Conservation (phyloP, 2,113 vertebrate species). For the Callithrix jacchus region DNA sequence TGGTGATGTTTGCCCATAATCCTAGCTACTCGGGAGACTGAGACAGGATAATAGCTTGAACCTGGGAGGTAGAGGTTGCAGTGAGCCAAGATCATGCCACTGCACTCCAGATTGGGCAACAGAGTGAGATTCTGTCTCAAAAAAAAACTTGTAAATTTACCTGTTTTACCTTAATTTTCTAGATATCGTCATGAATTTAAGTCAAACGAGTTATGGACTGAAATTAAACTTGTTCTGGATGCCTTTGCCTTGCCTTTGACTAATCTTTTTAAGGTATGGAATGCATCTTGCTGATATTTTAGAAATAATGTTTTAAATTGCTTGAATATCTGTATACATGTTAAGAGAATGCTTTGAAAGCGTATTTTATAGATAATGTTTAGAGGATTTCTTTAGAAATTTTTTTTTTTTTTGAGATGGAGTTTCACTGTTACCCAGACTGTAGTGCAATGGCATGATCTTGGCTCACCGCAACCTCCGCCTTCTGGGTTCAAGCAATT, state of each 20-base stretch:
- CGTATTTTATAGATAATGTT: background rate
- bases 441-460: too few relatives aligned
- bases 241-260: conserved; percentile 97
- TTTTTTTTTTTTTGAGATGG: too few relatives aligned
- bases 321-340: conserved; percentile 24
- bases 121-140: too few relatives aligned
- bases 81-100: too few relatives aligned
- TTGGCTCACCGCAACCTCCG: too few relatives aligned
- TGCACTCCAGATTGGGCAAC: too few relatives aligned
- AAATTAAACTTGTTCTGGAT: conserved; percentile 98
- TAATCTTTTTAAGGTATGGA: conserved; percentile 95
- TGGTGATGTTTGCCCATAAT: too few relatives aligned
- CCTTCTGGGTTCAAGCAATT: too few relatives aligned
- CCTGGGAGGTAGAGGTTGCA: too few relatives aligned
- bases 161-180: conserved; percentile 54
- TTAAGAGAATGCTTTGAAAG: conserved; percentile 15
- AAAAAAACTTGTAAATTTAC: conserved; percentile 7
- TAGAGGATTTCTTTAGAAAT: background rate
- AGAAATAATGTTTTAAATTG: conserved; percentile 30
- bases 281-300: conserved; percentile 36
- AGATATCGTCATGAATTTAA: conserved; percentile 99
- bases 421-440: too few relatives aligned
- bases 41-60: too few relatives aligned
- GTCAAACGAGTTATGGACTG: conserved; percentile 97
- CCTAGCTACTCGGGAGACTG: too few relatives aligned